These are phyloP conservation scores for Eristalinus aeneus DNA, from an alignment of 2,888 invertebrate genomes.

Conservation along the genomic window DNA sequence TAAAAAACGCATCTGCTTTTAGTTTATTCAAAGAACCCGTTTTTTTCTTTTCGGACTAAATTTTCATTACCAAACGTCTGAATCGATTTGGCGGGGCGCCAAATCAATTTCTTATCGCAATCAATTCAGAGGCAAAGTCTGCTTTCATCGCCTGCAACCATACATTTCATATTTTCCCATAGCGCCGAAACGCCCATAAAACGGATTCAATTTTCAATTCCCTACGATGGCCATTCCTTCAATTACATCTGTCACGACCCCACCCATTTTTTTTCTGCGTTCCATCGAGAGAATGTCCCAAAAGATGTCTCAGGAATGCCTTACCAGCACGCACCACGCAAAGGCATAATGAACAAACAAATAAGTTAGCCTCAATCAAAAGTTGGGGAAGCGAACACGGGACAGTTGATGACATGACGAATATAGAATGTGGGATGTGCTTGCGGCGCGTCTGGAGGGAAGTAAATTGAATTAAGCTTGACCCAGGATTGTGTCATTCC, in stretches of 20 bases:
- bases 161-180: slow-evolving; percentile 2
- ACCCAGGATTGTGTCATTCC: slow-evolving; percentile 46
- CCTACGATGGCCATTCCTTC: background rate
- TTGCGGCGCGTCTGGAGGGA: slow-evolving; percentile 5
- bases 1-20: no score
- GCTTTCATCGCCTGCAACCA: slow-evolving; percentile 1
- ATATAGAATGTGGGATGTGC: background rate
- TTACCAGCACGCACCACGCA: background rate
- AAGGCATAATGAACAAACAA: background rate
- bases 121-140: background rate
- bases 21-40: no score
- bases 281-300: background rate
- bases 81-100: background rate
- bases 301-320: background rate
- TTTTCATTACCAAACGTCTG: slow-evolving; percentile 4
- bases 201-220: background rate
- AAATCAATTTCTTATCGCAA: slow-evolving; percentile 8
- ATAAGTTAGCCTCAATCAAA: background rate
- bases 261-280: background rate
- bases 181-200: background rate
- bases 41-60: background rate
- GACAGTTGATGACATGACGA: background rate
- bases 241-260: background rate
- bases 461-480: slow-evolving; percentile 59
- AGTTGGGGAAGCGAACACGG: background rate